Base-by-base conservation (phyloP, 1,140 invertebrate genomes). In the Sitodiplosis mosellana region DNA sequence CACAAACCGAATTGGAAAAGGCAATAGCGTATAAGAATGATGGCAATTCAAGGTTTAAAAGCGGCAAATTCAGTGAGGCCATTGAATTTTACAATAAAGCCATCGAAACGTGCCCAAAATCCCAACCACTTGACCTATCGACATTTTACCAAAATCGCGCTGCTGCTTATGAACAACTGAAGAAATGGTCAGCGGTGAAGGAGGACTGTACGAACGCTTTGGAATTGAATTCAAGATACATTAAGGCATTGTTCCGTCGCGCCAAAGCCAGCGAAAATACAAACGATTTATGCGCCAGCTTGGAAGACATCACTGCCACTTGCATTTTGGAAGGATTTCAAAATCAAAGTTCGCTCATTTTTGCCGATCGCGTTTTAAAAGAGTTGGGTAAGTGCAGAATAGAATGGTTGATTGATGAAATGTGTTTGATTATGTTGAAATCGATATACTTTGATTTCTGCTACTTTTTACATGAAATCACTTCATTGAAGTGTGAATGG, bases 91-190 rank as follows among this genome's bases (percentile, higher is more conserved):
- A 97, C 58, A 85, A 87, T 53, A 75, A 83, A 67, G 92, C 91
- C 1, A 93, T 96, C 49, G 74, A 81, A 53, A 69, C 78, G 11
- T 94, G 89, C 62, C 87, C 89, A 1, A 56, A 66, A 10, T 78
- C 84, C 37, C 75, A 83, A 54, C 69, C 67, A 27, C 70, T 75
- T 2, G 83, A 87, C 53, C 63, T 95, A 40, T 79, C 91, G 4
- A 91, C 84, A 12, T 92, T 89, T 64, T 94, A 93, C 67, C 92
- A 96, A 65, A 97, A 97, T 60, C 77, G 90, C 59, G 93, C 92
- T 5, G 93, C 92, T 36, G 85, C 88, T 20, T 88, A 90, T 69
- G 91, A 95, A 66, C 86, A 91, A 61, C 69, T 92, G 68, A 83
- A 85, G 66, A 86, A 90, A 63, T 86, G 80, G 72, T 75, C 76